A percentile compares a stretch with the other conserved stretches of the same genome.
phyloP scores from a whole-genome alignment of 2,113 vertebrate genomes.

The Sula dactylatra region DNA sequence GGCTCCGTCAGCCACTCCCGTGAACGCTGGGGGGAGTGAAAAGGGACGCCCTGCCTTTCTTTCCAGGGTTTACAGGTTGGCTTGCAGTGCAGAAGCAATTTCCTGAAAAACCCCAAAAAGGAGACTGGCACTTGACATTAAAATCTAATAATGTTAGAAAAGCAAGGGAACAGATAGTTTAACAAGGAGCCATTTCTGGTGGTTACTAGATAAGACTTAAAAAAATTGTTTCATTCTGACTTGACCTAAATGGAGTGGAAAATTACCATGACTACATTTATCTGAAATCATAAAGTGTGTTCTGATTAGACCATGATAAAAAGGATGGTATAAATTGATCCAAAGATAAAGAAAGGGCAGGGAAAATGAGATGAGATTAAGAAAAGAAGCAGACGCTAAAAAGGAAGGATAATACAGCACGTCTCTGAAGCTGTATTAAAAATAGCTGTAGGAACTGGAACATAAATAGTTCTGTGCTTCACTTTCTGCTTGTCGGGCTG shows the following conservation, averaged over 20 bases:
- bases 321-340: constrained; percentile 61
- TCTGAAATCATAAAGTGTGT: constrained; percentile 56
- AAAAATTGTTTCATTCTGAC: constrained; percentile 51
- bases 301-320: constrained; percentile 61
- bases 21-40: rapidly evolving
- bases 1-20: neutral
- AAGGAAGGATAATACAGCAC: constrained; percentile 12
- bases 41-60: neutral
- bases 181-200: constrained; percentile 25
- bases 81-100: neutral
- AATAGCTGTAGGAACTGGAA: constrained; percentile 50
- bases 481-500: neutral
- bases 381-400: constrained; percentile 15
- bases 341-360: constrained; percentile 61
- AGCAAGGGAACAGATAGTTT: neutral
- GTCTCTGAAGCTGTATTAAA: constrained; percentile 33
- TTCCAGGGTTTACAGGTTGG: neutral
- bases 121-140: neutral
- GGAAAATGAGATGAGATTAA: constrained; percentile 57
- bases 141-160: neutral
- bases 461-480: constrained; percentile 7
- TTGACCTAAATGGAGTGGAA: constrained; percentile 69
- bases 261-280: constrained; percentile 69
- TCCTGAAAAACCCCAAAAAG: neutral
- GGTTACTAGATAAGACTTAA: constrained; percentile 15